Evolutionary conservation across 2,797 vertebrate species (phyloP).

Genomic region (Girardinus metallicus): DNA sequence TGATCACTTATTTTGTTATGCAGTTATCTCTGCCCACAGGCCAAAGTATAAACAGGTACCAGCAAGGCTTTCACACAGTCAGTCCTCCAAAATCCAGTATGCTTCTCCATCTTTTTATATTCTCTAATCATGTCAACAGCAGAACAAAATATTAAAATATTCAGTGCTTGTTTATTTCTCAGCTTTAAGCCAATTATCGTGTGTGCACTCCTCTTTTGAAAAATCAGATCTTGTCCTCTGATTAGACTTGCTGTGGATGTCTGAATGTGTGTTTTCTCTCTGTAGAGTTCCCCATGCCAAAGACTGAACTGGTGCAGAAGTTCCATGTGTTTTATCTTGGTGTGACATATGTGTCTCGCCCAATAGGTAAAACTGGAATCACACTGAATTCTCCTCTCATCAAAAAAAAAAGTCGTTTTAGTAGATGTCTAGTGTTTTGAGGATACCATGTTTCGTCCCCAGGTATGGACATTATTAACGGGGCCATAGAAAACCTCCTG

Average conservation of each 20-base stretch:
- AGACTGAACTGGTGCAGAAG: constrained; percentile 97
- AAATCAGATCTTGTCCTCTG: constrained; percentile 44
- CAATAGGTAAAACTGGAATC: constrained; percentile 85
- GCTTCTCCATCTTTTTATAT: constrained; percentile 30
- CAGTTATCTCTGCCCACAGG: constrained; percentile 25
- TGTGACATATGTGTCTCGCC: constrained; percentile 89
- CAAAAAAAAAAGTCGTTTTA: not conserved
- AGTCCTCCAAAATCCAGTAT: constrained; percentile 24
- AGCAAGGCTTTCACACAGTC: constrained; percentile 35
- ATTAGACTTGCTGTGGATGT: constrained; percentile 13
- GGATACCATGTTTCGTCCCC: constrained; percentile 29
- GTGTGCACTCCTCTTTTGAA: constrained; percentile 41
- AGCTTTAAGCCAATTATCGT: constrained; percentile 55
- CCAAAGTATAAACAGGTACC: constrained; percentile 26
- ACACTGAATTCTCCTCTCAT: not conserved
- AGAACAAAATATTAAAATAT: constrained; percentile 61
- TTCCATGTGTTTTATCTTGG: constrained; percentile 96
- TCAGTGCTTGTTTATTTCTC: constrained; percentile 63
- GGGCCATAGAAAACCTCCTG: constrained; percentile 91
- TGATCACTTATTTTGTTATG: constrained; percentile 17
- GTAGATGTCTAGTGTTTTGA: not conserved
- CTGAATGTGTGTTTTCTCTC: constrained; percentile 46
- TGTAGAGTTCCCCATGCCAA: constrained; percentile 98
- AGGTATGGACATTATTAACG: constrained; percentile 99
- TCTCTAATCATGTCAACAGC: constrained; percentile 53